A percentile compares a stretch with the other conserved stretches of the same genome.
These are phyloP conservation scores for Megalops atlanticus DNA, from an alignment of 2,113 vertebrate species.

Conservation along the genomic window DNA sequence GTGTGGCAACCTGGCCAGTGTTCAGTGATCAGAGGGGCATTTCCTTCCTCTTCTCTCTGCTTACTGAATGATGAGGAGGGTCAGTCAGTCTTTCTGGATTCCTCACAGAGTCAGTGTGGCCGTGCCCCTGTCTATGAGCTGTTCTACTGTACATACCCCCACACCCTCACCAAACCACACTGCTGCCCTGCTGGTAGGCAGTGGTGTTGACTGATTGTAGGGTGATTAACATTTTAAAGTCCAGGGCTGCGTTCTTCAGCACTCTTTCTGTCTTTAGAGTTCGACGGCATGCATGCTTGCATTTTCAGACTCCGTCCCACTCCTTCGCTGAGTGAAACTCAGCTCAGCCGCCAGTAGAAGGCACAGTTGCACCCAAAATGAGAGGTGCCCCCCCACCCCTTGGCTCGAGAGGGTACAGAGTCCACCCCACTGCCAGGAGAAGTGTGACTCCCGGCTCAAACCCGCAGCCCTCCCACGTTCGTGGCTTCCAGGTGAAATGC, in stretches of 20 bases:
- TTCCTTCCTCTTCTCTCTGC: background rate
- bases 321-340: background rate
- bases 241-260: background rate
- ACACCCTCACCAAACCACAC: background rate
- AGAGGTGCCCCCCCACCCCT: slow-evolving; percentile 31
- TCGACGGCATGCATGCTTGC: background rate
- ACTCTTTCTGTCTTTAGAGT: too few relatives aligned
- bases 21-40: background rate
- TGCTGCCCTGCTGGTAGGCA: background rate
- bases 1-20: background rate
- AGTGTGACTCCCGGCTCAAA: slow-evolving; percentile 30
- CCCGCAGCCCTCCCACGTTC: slow-evolving; percentile 23
- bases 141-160: background rate
- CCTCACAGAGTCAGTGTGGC: background rate
- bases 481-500: slow-evolving; percentile 54
- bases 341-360: slow-evolving; percentile 58
- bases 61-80: background rate
- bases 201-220: background rate
- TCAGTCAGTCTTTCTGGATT: background rate
- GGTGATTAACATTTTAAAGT: too few relatives aligned
- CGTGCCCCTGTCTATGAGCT: background rate
- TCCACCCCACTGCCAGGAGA: slow-evolving; percentile 40
- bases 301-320: background rate
- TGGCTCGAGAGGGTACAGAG: slow-evolving; percentile 15
- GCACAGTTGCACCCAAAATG: slow-evolving; percentile 50